Percentiles rank a stretch among this genome's conserved stretches.
phyloP scores from a whole-genome alignment of 2,888 invertebrate species.

The Patella caerulea region DNA sequence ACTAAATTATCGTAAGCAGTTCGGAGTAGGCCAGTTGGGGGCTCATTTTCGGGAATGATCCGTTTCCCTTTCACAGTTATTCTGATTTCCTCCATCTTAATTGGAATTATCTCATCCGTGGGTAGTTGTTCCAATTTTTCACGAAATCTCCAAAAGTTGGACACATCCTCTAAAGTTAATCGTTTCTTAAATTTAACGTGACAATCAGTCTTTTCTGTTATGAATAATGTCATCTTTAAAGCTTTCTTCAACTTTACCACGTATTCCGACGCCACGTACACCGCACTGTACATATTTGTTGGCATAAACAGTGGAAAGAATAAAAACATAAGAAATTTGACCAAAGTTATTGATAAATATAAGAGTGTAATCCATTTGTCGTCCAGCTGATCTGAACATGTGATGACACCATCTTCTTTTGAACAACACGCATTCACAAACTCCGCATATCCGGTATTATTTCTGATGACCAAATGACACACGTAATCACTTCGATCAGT shows the following conservation, averaged over 20 bases:
- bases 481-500: conserved; percentile 45
- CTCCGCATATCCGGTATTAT: conserved; percentile 47
- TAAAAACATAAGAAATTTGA: conserved; percentile 63
- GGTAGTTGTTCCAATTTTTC: conserved; percentile 48
- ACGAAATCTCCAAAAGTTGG: conserved; percentile 53
- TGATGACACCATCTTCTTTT: conserved; percentile 40
- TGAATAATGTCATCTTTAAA: conserved; percentile 56
- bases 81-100: conserved; percentile 54
- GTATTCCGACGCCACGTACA: conserved; percentile 64
- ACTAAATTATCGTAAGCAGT: conserved; percentile 61
- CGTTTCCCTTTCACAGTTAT: conserved; percentile 63
- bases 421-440: conserved; percentile 63
- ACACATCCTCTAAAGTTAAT: conserved; percentile 52
- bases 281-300: conserved; percentile 58
- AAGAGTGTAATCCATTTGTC: conserved; percentile 62
- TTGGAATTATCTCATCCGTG: conserved; percentile 50
- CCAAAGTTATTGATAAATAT: conserved; percentile 55
- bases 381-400: conserved; percentile 53
- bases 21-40: conserved; percentile 61
- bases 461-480: conserved; percentile 60
- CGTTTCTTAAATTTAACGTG: conserved; percentile 53
- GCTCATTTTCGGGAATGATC: conserved; percentile 62
- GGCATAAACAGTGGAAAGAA: conserved; percentile 65
- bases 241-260: conserved; percentile 59
- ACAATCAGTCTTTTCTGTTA: conserved; percentile 52